These are phyloP conservation scores for Hyperoplus lanceolatus DNA, from an alignment of 2,797 vertebrate species.

Conservation along the genomic window DNA sequence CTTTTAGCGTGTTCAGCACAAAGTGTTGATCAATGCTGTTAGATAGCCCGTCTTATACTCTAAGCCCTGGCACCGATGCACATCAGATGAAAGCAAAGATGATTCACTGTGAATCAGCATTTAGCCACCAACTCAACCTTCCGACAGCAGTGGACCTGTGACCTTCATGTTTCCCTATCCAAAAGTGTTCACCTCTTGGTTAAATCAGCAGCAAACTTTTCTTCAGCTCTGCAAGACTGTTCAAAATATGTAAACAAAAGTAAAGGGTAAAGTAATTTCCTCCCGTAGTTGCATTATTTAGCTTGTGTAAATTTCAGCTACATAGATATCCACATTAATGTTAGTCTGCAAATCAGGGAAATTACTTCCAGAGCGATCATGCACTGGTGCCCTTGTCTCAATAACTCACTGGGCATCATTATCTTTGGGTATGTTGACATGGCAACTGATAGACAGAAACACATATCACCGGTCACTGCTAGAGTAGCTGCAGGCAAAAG, in stretches of 20 bases:
- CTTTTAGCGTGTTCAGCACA: constrained; percentile 77
- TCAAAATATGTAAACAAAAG: no score
- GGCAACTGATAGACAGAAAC: constrained; percentile 23
- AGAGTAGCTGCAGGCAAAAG: constrained; percentile 19
- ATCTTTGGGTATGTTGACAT: constrained; percentile 16
- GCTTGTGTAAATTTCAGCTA: no score
- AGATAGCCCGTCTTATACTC: constrained; percentile 56
- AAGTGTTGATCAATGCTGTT: constrained; percentile 73
- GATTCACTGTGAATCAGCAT: constrained; percentile 74
- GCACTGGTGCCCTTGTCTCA: constrained; percentile 1
- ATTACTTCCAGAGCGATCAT: background rate
- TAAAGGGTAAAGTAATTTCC: no score
- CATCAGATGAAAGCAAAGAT: constrained; percentile 64
- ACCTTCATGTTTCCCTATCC: constrained; percentile 37
- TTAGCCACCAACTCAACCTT: constrained; percentile 58
- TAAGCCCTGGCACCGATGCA: constrained; percentile 70
- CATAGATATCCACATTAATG: background rate
- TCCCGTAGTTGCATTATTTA: no score
- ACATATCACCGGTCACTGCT: constrained; percentile 36
- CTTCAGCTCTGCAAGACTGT: background rate
- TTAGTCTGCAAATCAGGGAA: background rate
- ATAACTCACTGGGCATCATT: constrained; percentile 2
- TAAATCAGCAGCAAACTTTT: constrained; percentile 25
- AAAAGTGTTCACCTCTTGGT: constrained; percentile 11
- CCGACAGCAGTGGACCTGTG: constrained; percentile 49